Base-by-base conservation (phyloP, 2,797 vertebrate genomes). In the Typhlichthys eigenmanni region DNA sequence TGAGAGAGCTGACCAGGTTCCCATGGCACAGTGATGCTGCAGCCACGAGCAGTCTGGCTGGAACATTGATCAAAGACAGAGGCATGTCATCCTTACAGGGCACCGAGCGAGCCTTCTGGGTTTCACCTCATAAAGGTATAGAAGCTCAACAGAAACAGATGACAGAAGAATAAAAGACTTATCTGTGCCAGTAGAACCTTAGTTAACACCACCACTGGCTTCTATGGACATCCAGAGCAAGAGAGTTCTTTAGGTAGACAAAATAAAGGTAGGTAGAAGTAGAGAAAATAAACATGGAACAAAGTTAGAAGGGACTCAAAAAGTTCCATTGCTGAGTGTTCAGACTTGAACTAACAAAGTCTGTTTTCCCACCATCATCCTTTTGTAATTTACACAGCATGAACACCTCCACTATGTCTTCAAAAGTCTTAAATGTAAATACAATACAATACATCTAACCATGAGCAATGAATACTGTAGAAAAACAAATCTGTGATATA, bases 51-150 rank as follows among this genome's bases (percentile, higher is more conserved):
- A 89, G 71, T 71, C 53, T 67, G 76, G 73, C 88, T 83, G 90
- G 90, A 92, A 89, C 90, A 91, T 87, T 92, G 89, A 91, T 86
- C 81, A 86, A 90, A 90, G 86, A 78, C 78, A 16, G 68, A 55
- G 56, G 66, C 63, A 0, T 67, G 81, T 88, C 68, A 3, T 47
- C 74, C 76, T 85, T 82, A 83, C 80, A 62, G 78, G 89, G 87
- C 89, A 91, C 76, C 65, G 72, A 52, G 71, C 72, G 73, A 43
- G 74, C 75, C 86, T 75, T 29, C 62, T 54, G 75, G 85, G 87
- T 74, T 71, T 66, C 13, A 47, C 74, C 68, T 81, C 65, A 55
- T 66, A 75, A 67, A 76, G 66, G 72, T 68, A 68, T 55, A 47
- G 74, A 79, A 75, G 88, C 0, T 60, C 75, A 75, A 29, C 85